A percentile compares a stretch with the other conserved stretches of the same genome.
These are phyloP conservation scores for Margaritifera margaritifera DNA, from an alignment of 2,888 invertebrate genomes.

Conservation along the genomic window DNA sequence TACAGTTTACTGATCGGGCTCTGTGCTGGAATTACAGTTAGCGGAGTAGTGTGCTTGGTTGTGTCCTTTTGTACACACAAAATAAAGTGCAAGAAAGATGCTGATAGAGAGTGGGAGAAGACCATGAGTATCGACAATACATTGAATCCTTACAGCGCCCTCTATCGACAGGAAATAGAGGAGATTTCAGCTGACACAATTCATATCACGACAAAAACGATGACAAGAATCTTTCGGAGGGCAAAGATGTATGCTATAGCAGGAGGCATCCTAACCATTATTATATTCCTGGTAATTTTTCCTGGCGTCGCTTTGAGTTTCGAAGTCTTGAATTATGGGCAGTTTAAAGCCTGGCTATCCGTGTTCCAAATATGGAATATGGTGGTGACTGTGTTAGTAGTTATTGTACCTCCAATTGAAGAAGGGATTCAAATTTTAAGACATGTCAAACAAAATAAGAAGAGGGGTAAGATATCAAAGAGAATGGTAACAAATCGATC, in stretches of 20 bases:
- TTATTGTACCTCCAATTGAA: conserved; percentile 41
- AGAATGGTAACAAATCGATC: too few relatives aligned
- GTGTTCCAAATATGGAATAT: conserved; percentile 39
- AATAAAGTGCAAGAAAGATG: conserved; percentile 37
- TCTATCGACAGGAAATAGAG: conserved; percentile 51
- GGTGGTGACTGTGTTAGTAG: conserved; percentile 35
- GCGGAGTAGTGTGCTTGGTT: conserved; percentile 46
- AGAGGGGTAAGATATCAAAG: too few relatives aligned
- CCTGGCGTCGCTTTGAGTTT: conserved; percentile 37
- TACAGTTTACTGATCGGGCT: conserved; percentile 58
- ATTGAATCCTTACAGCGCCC: conserved; percentile 49
- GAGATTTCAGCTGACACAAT: conserved; percentile 20
- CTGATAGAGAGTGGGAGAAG: conserved; percentile 52
- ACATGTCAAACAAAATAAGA: conserved; percentile 24
- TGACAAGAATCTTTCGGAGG: conserved; percentile 38
- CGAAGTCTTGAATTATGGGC: conserved; percentile 28
- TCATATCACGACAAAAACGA: conserved; percentile 30
- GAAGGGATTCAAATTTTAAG: conserved; percentile 42
- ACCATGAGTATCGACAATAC: conserved; percentile 61
- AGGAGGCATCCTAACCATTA: conserved; percentile 28
- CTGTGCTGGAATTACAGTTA: conserved; percentile 47
- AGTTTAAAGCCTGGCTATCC: conserved; percentile 36
- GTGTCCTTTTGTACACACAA: conserved; percentile 55
- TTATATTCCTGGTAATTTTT: conserved; percentile 37
- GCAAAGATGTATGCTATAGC: conserved; percentile 26